Evolutionary conservation across 2,888 invertebrate species (phyloP), one percentile per base, ranked within the genome.

Genomic region (Cordilura impudica): DNA sequence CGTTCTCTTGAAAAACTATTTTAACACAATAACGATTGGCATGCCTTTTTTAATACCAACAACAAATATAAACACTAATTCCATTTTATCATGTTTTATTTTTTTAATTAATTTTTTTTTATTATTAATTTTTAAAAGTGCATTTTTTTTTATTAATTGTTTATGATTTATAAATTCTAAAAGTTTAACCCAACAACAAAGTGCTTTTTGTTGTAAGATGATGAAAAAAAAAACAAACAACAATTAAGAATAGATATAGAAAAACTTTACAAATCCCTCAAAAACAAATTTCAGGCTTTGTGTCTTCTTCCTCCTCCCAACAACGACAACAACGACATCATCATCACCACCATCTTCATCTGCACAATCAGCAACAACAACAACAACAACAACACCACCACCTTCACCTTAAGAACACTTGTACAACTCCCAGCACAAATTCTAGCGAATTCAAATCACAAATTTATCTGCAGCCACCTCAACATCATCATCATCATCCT

Each of bases 271-370:
- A 82, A 85, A 84, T 82, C 84, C 87, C 71, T 75, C 75, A 86
- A 86, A 87, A 86, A 86, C 88, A 88, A 88, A 85, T 87, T 87
- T 87, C 87, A 87, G 87, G 86, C 87, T 81, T 81, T 82, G 65
- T 78, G 79, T 82, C 81, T 78, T 61, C 81, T 71, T 71, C 81
- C 63, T 81, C 35, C 21, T 45, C 19, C 45, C 45, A 54, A 29
- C 35, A 16, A 47, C 45, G 49, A 14, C 72, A 61, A 31, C 77
- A 72, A 10, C 66, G 63, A 4, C 54, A 80, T 19, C 54, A 29
- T 29, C 61, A 72, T 53, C 49, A 49, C 43, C 53, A 51, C 0
- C 69, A 65, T 7, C 65, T 70, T 7, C 81, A 80, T 29, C 76
- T 71, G 7, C 74, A 65, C 12, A 72, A 81, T 18, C 43, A 70